Evolutionary conservation across 2,797 vertebrate genomes (phyloP).

Genomic region (Rhyacichthys aspro): DNA sequence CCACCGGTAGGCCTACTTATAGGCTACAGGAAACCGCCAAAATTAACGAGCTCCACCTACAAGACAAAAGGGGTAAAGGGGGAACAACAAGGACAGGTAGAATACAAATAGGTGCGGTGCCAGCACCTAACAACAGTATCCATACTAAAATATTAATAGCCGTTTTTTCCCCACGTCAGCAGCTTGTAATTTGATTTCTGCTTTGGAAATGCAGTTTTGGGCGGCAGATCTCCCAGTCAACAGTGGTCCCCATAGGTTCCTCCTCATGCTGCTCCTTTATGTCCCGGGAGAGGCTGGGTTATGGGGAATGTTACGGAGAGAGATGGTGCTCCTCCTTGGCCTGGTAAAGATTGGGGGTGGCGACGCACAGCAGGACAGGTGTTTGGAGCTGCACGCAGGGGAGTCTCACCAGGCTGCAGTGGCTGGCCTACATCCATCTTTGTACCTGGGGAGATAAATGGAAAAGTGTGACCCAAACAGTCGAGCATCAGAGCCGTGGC

Average conservation of each 20-base stretch:
- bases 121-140: no score
- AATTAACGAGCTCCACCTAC: no score
- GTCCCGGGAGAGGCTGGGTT: conserved; percentile 50
- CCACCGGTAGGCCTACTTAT: no score
- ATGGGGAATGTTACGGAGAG: conserved; percentile 56
- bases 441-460: conserved; percentile 81
- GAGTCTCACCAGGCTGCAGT: conserved; percentile 69
- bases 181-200: conserved; percentile 73
- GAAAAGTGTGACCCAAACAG: conserved; percentile 73
- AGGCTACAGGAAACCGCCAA: no score
- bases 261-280: conserved; percentile 38
- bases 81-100: no score
- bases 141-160: conserved; percentile 74
- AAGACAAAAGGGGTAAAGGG: no score
- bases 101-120: no score
- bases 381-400: conserved; percentile 73
- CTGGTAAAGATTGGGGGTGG: conserved; percentile 81
- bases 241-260: conserved; percentile 42
- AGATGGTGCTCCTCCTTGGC: conserved; percentile 79
- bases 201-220: conserved; percentile 69
- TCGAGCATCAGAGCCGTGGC: conserved; percentile 67
- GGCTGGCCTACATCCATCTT: conserved; percentile 80
- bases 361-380: conserved; percentile 76
- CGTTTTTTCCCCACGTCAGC: conserved; percentile 63
- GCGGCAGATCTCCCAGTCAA: conserved; percentile 53